Base-by-base conservation (phyloP, 2,113 vertebrate species). In the Coptodon bakossiorum region DNA sequence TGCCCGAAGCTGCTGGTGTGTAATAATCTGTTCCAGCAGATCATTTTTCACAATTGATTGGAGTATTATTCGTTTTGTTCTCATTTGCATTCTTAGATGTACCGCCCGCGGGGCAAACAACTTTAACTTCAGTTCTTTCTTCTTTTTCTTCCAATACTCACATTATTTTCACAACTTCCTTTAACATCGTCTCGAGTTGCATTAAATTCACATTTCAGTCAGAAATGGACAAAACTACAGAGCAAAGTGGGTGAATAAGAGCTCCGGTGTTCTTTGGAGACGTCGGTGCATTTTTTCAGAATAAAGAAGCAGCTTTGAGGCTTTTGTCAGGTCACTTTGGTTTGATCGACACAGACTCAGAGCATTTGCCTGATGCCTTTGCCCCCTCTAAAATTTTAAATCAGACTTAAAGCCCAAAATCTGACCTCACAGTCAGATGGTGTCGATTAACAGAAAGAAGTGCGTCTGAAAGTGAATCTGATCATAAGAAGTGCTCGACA, bases 401-500 rank as follows among this genome's bases (percentile, higher is more conserved):
- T 0, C 54, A 56, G 11, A n/a, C 7, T 48, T 45, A 0, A 48
- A 0, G 4, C 48, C 14, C 40, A 11, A 17, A 27, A 17, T 27
- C 14, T 17, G 40, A 29, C 11, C 40, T 14, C 36, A 14, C 6
- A 8, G 7, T 24, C 38, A 71, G 66, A 24, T 24, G 38, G 0
- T 24, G 66, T 73, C 38, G 0, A 45, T 27, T 73, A 43, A 40
- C 19, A 40, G 63, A 40, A 71, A 16, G n/a, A 14, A 45, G 66
- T 4, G 22, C 1, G n/a, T 6, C 19, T 22, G 2, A 40, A 22
- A 38, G 11, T 7, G 19, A 31, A 38, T 38, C 6, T 11, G 61
- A 22, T 66, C 34, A 66, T 38, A 0, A 40, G 19, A 40, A 68
- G 36, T 22, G 36, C 63, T 40, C 63, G 1, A 40, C 5, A 43